Base-by-base conservation (phyloP, 2,113 vertebrate genomes). In the Acanthisitta chloris region DNA sequence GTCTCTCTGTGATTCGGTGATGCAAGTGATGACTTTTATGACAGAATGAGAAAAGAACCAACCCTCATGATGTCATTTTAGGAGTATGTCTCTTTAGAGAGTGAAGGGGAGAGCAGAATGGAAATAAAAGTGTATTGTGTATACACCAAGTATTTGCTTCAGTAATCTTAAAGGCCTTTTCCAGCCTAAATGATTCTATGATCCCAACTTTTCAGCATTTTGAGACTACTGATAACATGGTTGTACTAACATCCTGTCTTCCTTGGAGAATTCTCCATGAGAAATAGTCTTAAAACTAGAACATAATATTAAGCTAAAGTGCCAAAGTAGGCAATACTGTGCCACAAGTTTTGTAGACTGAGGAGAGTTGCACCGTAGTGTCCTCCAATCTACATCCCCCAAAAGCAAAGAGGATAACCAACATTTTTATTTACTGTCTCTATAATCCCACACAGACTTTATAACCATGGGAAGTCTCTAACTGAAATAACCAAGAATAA, bases 221-320 rank as follows among this genome's bases (percentile, higher is more conserved):
- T 40, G 57, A 80, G 28, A 24, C 17, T 67, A 12, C 17, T 58
- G 33, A 14, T 66, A 78, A n/a, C 6, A 15, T 8, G 17, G 26
- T 38, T 0, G 0, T 34, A 8, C 28, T 36, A 58, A n/a, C 34
- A 84, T 21, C 31, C 29, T 55, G n/a, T 34, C 21, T 87, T 40
- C 28, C 62, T 78, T 17, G 79, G 52, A 4, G 8, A 67, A 19
- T 79, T 58, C 23, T 48, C 45, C 40, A 2, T 20, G 70, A 81
- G 45, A 76, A 81, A n/a, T 28, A 48, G 8, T 17, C 45, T 80
- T 34, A 15, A 72, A 58, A 43, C 16, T 82, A 48, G 26, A 78
- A 52, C 4, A 12, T 17, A 15, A 18, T 28, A 40, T 51, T 40
- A 70, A 61, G 24, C 45, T 66, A 51, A 67, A 71, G 16, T 42